Evolutionary conservation across 1,140 invertebrate species (phyloP).

Genomic region (Proctacanthus coquilletti): DNA sequence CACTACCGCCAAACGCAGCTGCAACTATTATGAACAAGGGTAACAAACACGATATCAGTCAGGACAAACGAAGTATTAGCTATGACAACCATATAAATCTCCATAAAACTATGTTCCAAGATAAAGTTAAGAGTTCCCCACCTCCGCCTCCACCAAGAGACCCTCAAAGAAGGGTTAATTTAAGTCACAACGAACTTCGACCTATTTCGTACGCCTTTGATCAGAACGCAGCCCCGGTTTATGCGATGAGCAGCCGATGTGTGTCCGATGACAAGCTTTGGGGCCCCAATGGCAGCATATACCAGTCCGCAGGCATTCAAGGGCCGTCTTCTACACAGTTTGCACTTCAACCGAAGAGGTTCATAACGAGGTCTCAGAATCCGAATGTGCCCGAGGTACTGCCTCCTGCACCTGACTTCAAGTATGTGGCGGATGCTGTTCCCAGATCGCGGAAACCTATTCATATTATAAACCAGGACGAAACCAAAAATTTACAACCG

Average conservation of each 20-base stretch:
- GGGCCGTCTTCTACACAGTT: conserved; percentile 39
- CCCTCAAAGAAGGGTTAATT: conserved; percentile 36
- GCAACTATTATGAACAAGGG: too few relatives aligned
- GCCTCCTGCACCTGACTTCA: conserved; percentile 33
- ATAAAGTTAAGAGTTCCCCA: conserved; percentile 33
- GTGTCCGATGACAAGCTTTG: conserved; percentile 29
- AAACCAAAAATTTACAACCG: background rate
- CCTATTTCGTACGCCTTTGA: conserved; percentile 38
- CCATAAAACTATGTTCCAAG: conserved; percentile 15
- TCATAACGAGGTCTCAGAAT: conserved; percentile 21
- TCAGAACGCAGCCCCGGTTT: conserved; percentile 8
- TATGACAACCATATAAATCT: conserved; percentile 25
- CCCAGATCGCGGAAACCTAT: conserved; percentile 49
- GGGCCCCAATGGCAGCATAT: conserved; percentile 5
- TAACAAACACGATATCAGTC: too few relatives aligned
- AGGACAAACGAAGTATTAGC: conserved; percentile 26
- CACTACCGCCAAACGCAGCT: too few relatives aligned
- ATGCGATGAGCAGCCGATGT: conserved; percentile 14
- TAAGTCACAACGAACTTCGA: conserved; percentile 18
- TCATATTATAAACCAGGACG: conserved; percentile 30
- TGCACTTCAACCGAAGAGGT: conserved; percentile 19
- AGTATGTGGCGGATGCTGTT: conserved; percentile 48
- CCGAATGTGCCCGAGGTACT: conserved; percentile 17
- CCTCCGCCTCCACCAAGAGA: conserved; percentile 56
- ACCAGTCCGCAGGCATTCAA: conserved; percentile 11